A percentile compares a stretch with the other conserved stretches of the same genome.
Conservation (phyloP, 2,888 invertebrate species). For the Nezara viridula region DNA sequence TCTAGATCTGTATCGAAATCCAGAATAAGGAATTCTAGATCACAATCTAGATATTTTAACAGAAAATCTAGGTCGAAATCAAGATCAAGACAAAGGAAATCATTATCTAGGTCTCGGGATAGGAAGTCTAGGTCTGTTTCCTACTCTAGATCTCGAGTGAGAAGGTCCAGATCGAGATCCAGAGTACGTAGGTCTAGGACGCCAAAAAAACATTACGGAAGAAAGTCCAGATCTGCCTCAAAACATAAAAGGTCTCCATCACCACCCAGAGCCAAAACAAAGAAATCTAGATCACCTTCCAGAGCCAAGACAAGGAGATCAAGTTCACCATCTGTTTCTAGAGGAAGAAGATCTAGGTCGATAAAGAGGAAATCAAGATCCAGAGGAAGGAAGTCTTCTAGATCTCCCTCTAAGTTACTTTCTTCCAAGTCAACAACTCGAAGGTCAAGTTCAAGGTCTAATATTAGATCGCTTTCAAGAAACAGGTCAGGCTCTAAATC, state of each 20-base stretch:
- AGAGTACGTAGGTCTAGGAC: slow-evolving; percentile 17
- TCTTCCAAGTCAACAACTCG: not conserved
- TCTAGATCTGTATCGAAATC: slow-evolving; percentile 38
- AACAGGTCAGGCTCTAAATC: not conserved
- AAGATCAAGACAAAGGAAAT: slow-evolving; percentile 47
- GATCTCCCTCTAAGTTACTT: not conserved
- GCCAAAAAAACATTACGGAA: not conserved
- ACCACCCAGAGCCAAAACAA: not conserved
- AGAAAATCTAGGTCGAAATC: not conserved
- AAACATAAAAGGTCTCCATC: not conserved
- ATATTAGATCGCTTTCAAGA: not conserved
- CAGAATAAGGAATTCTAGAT: slow-evolving; percentile 30
- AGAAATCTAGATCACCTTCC: slow-evolving; percentile 37
- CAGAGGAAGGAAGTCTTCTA: not conserved
- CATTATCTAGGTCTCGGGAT: slow-evolving; percentile 45
- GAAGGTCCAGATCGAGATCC: slow-evolving; percentile 27
- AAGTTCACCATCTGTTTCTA: slow-evolving; percentile 28
- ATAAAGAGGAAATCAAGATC: not conserved
- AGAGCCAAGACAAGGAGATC: slow-evolving; percentile 14
- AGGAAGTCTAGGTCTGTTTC: slow-evolving; percentile 45
- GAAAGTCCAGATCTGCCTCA: not conserved
- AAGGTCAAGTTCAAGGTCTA: slow-evolving; percentile 35
- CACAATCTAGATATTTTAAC: not conserved
- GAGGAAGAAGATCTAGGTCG: not conserved
- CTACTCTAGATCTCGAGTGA: not conserved